These are phyloP conservation scores for Jacana jacana DNA, from an alignment of 2,113 vertebrate species.

Conservation along the genomic window DNA sequence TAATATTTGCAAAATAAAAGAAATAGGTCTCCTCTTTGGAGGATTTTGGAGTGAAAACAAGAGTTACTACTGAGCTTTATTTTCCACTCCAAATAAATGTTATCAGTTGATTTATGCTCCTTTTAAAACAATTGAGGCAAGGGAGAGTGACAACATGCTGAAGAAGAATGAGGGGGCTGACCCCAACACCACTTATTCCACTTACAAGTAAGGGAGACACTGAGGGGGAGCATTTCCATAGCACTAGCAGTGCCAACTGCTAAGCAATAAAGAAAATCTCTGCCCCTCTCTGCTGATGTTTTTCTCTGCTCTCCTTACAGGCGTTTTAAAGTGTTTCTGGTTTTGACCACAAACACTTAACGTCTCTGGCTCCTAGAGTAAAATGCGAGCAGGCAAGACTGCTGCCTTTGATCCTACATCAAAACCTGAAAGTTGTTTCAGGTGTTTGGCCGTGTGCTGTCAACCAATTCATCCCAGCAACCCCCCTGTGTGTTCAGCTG, in stretches of 20 bases:
- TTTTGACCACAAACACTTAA: neutral
- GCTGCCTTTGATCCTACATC: neutral
- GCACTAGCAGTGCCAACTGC: neutral
- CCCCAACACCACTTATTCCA: neutral
- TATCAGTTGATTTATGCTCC: neutral
- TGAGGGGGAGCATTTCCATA: fast-evolving
- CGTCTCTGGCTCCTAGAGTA: neutral
- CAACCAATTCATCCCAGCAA: neutral
- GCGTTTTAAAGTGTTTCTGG: neutral
- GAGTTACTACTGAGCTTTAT: neutral
- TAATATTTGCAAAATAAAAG: neutral
- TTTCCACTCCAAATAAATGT: neutral
- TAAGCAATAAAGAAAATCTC: neutral
- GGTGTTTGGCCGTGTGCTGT: neutral
- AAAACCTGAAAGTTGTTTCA: neutral
- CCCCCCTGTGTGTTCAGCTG: neutral
- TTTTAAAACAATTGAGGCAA: neutral
- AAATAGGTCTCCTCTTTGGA: neutral
- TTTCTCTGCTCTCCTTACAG: neutral
- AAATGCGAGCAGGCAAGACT: neutral
- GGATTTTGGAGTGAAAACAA: neutral
- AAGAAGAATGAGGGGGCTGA: fast-evolving
- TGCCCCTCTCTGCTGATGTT: neutral
- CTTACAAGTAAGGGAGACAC: neutral
- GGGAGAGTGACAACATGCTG: neutral